Evolutionary conservation across 2,797 vertebrate species (phyloP), one percentile per base, ranked within the genome.

Genomic region (Kryptopterus vitreolus): DNA sequence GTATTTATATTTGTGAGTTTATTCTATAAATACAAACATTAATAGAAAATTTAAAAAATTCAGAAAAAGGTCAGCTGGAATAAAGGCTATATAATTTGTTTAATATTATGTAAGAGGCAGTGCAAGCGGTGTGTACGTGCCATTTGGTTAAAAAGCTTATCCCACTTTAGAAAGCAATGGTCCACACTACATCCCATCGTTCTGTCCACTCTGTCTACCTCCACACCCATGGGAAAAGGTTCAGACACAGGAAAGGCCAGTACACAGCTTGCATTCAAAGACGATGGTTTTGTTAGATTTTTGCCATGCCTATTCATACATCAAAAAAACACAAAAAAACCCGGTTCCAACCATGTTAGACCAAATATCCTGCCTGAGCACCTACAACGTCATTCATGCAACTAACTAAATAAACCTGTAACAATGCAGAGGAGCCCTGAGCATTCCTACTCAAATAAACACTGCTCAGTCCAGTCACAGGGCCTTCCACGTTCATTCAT

Each of bases 301-400:
- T 71, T 90, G 84, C 86, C 71, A 83, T 79, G 77, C 82, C 73
- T 76, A 84, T 59, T 87, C 22, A 83, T 87, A 80, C 72, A 70
- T 77, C 84, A 83, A 86, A 82, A 87, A 83, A 86, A 90, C 85
- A n/a, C n/a, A n/a, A n/a, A n/a, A n/a, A n/a, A n/a, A n/a, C n/a
- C n/a, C n/a, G n/a, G 84, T 89, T 89, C 83, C 82, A 83, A n/a
- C 85, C 78, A 84, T 87, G 87, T 91, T 85, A 92, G 90, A 92
- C 91, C 90, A 94, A 93, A 94, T 93, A 93, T 94, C 91, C 92
- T 92, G 86, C 77, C 75, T 74, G 75, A 66, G 69, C 89, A 87
- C 81, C 89, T 88, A 88, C 87, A 88, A 48, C 89, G 86, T 73
- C 57, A 80, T 87, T 89, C 87, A 90, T 86, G 75, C 82, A 87